These are phyloP conservation scores for Anolis apletophallus DNA, from an alignment of 2,797 vertebrate genomes.

Conservation along the genomic window DNA sequence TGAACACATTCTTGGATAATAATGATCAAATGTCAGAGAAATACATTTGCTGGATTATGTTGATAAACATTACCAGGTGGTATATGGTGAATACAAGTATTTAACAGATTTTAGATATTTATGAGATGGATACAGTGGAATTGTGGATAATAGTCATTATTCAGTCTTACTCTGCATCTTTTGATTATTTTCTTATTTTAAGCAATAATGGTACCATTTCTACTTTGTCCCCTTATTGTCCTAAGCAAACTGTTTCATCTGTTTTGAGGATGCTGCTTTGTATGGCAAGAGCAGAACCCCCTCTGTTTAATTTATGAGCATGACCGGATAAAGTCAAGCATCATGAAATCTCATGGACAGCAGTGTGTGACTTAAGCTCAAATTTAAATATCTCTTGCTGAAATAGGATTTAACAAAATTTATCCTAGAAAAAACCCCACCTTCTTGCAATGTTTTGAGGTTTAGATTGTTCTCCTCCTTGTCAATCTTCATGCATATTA, in stretches of 20 bases:
- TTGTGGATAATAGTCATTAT: not conserved
- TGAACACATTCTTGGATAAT: not conserved
- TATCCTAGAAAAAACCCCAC: not conserved
- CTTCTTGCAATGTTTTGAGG: not conserved
- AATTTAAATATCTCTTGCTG: not conserved
- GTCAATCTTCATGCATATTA: constrained; percentile 31
- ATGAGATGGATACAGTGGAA: not conserved
- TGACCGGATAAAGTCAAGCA: not conserved
- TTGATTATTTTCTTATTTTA: constrained; percentile 17
- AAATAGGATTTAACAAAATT: not conserved
- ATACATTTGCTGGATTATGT: not conserved
- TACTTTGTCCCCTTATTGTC: not conserved
- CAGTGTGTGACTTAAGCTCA: not conserved
- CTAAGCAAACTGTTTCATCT: not conserved
- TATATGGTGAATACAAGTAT: not conserved
- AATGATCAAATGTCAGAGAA: not conserved
- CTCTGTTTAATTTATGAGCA: not conserved
- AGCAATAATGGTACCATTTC: not conserved
- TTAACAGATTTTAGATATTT: not conserved
- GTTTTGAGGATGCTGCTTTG: not conserved
- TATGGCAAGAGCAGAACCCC: constrained; percentile 10
- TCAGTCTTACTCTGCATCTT: constrained; percentile 15
- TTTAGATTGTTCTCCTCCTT: not conserved
- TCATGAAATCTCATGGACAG: constrained; percentile 3
- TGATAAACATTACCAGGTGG: not conserved